phyloP scores from a whole-genome alignment of 2,113 vertebrate genomes.

The Poecilia latipinna region DNA sequence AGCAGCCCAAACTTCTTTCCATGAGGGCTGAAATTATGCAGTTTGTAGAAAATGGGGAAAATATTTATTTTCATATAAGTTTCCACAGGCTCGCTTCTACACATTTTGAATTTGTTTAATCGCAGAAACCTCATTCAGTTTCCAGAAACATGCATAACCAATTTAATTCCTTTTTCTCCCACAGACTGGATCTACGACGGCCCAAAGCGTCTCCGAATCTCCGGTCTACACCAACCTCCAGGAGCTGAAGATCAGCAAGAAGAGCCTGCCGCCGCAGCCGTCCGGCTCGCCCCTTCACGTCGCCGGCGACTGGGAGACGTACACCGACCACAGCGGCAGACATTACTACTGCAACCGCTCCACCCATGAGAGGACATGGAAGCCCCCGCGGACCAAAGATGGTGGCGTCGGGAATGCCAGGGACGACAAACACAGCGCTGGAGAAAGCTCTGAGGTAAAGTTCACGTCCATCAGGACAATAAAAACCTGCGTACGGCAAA shows the following conservation, averaged over 20 bases:
- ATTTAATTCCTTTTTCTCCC: conserved; percentile 11
- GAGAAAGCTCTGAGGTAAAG: conserved; percentile 85
- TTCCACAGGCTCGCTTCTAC: too few species aligned
- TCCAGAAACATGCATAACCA: conserved; percentile 25
- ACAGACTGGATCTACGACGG: conserved; percentile 86
- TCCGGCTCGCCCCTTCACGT: conserved; percentile 83
- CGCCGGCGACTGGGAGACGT: conserved; percentile 92
- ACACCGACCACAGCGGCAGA: conserved; percentile 88
- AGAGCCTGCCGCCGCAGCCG: conserved; percentile 84
- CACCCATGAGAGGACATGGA: conserved; percentile 95
- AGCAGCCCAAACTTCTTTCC: not conserved
- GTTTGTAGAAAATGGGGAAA: not conserved
- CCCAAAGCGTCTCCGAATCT: conserved; percentile 87
- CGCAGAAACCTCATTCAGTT: not conserved
- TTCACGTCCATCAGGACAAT: not conserved
- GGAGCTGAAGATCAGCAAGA: conserved; percentile 93
- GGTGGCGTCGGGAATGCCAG: conserved; percentile 68
- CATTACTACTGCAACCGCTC: conserved; percentile 91
- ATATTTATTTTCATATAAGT: too few species aligned
- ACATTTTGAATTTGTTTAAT: conserved; percentile 4
- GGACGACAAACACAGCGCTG: conserved; percentile 81
- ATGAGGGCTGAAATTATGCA: too few species aligned
- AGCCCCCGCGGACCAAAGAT: conserved; percentile 89
- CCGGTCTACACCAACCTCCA: conserved; percentile 94
- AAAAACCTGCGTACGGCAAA: not conserved